Evolutionary conservation across 2,797 vertebrate species (phyloP).

Genomic region (Botia kubotai): DNA sequence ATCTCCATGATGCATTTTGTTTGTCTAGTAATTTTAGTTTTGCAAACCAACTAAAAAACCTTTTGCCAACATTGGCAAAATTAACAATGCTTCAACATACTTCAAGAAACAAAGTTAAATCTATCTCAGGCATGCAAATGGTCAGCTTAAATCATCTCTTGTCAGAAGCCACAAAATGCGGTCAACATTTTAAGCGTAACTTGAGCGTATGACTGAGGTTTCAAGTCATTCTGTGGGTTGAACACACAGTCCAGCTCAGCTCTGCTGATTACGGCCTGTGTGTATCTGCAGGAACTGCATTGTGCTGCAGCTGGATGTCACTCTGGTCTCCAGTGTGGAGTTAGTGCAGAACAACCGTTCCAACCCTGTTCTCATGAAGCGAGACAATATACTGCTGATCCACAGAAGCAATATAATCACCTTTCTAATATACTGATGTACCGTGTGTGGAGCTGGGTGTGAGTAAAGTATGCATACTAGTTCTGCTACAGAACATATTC

Average conservation of each 20-base stretch:
- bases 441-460: neutral
- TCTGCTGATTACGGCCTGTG: conserved; percentile 12
- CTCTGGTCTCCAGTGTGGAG: neutral
- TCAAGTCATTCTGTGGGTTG: neutral
- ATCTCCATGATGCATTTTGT: no score
- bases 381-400: conserved; percentile 15
- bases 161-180: no score
- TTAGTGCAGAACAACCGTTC: conserved; percentile 14
- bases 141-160: no score
- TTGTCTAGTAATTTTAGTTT: no score
- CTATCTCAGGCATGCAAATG: no score
- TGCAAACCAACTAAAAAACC: no score
- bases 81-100: no score
- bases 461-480: neutral
- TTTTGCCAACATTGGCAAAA: no score
- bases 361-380: neutral
- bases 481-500: neutral
- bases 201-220: neutral
- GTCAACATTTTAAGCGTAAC: no score
- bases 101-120: no score
- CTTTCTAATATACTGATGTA: conserved; percentile 6
- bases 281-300: neutral
- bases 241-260: conserved; percentile 11
- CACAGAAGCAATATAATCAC: conserved; percentile 13
- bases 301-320: neutral